These are phyloP conservation scores for Cantharis nigra DNA, from an alignment of 2,888 invertebrate species.

Conservation along the genomic window DNA sequence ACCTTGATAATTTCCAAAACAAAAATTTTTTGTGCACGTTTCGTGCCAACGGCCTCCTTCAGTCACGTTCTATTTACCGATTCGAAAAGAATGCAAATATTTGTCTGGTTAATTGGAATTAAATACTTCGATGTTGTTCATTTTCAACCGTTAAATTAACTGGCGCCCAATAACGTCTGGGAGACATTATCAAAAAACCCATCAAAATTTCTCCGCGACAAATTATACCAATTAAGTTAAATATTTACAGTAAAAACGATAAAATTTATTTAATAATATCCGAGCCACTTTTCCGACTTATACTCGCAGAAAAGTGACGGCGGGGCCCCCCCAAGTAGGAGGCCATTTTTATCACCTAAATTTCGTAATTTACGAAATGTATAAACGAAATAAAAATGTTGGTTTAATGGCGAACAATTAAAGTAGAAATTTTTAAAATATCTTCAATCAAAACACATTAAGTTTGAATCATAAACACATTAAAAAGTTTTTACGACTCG, in stretches of 20 bases:
- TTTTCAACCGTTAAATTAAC: not conserved
- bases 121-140: not conserved
- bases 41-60: not conserved
- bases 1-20: not conserved
- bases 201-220: not conserved
- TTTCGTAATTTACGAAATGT: not conserved
- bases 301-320: not conserved
- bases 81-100: not conserved
- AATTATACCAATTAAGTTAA: not conserved
- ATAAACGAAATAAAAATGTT: not conserved
- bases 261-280: not conserved
- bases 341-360: not conserved
- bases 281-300: not conserved
- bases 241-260: not conserved
- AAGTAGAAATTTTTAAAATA: slow-evolving; percentile 20
- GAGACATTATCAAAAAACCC: not conserved
- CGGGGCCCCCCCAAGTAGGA: not conserved
- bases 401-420: slow-evolving; percentile 4
- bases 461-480: slow-evolving; percentile 27
- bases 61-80: not conserved
- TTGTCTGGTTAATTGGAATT: not conserved
- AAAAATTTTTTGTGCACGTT: not conserved
- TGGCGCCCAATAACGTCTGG: not conserved
- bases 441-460: slow-evolving; percentile 15
- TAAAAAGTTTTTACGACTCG: slow-evolving; percentile 26